Evolutionary conservation across 2,888 invertebrate genomes (phyloP).

Genomic region (Gisinianus flammeolus): DNA sequence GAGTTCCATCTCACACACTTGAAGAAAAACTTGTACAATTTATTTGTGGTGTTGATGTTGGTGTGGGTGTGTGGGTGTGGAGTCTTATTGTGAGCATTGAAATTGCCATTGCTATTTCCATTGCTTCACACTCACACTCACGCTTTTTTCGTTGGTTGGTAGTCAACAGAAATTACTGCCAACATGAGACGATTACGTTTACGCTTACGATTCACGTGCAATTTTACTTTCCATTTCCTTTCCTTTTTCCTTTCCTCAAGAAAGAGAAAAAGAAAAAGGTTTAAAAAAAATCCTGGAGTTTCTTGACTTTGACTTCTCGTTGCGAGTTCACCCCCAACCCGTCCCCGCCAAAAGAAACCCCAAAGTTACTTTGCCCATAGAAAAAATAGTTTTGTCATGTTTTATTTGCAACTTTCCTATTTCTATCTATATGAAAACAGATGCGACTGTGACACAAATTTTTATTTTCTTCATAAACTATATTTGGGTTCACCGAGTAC

Average conservation of each 20-base stretch:
- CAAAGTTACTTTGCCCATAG: no score
- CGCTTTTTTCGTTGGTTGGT: no score
- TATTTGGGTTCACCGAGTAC: not conserved
- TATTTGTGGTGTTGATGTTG: no score
- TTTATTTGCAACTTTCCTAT: not conserved
- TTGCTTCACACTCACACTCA: no score
- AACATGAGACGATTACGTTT: not conserved
- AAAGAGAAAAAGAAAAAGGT: not conserved
- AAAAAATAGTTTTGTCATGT: not conserved
- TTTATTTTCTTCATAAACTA: constrained; percentile 17
- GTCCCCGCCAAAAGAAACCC: no score
- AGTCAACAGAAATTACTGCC: not conserved
- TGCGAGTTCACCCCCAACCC: no score
- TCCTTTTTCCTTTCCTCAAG: not conserved
- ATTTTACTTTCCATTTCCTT: not conserved
- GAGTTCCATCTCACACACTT: no score
- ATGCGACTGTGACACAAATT: constrained; percentile 21
- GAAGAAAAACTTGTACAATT: no score
- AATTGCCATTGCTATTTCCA: not conserved
- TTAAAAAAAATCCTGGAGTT: no score
- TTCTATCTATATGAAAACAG: constrained; percentile 12
- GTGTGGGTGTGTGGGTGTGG: no score
- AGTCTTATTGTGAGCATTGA: no score
- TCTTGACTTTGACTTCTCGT: no score
- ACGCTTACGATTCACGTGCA: not conserved